These are phyloP conservation scores for Neotoxoptera formosana DNA, from an alignment of 1,140 invertebrate genomes.

Conservation along the genomic window DNA sequence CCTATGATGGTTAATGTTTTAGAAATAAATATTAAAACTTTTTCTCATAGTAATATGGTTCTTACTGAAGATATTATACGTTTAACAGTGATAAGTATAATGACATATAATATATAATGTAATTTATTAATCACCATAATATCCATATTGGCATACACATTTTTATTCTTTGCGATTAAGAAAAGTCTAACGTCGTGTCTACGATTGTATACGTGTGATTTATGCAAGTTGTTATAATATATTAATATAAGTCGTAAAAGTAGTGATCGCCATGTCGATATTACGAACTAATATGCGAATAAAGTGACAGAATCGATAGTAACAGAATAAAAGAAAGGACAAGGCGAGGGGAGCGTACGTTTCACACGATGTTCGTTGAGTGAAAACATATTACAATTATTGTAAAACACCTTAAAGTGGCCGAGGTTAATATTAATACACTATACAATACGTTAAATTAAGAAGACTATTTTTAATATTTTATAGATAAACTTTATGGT, in stretches of 20 bases:
- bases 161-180: not conserved
- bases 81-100: not conserved
- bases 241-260: too few species aligned
- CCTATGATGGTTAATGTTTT: not conserved
- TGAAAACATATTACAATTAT: not conserved
- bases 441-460: not conserved
- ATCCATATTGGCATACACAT: not conserved
- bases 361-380: not conserved
- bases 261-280: not conserved
- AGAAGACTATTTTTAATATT: not conserved
- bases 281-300: not conserved
- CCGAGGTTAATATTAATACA: not conserved
- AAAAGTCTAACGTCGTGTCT: not conserved
- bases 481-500: not conserved
- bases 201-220: not conserved
- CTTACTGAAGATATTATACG: not conserved
- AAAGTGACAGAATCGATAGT: not conserved
- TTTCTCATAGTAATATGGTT: too few species aligned
- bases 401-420: not conserved
- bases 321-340: not conserved
- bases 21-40: not conserved
- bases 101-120: not conserved
- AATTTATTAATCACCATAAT: not conserved
- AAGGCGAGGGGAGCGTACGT: too few species aligned
- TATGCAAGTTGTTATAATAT: not conserved